These are phyloP conservation scores for Drosophila persimilis DNA, from an alignment of 1,140 invertebrate genomes.

Conservation along the genomic window DNA sequence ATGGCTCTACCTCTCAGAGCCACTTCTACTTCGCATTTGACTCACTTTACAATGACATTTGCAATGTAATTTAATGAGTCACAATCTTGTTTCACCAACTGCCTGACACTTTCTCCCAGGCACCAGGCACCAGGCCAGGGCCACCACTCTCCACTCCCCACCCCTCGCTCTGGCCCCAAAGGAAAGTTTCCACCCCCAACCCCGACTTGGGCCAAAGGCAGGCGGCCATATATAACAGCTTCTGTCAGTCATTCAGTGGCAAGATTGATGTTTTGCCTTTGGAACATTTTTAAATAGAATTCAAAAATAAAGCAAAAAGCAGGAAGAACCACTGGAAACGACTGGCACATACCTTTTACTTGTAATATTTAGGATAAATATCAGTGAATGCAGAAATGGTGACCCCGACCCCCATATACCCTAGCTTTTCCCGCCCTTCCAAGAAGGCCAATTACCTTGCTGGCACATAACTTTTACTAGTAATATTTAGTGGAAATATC, in stretches of 20 bases:
- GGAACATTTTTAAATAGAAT: slow-evolving; percentile 72
- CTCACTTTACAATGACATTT: slow-evolving; percentile 81
- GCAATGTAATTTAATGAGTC: slow-evolving; percentile 82
- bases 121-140: background rate
- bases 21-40: slow-evolving; percentile 50
- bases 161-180: background rate
- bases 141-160: slow-evolving; percentile 6
- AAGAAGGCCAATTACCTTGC: background rate
- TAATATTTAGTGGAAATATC: no score
- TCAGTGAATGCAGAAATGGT: no score
- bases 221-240: slow-evolving; percentile 50
- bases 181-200: background rate
- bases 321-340: slow-evolving; percentile 19
- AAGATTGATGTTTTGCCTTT: slow-evolving; percentile 72
- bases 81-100: slow-evolving; percentile 77
- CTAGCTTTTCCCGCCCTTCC: no score
- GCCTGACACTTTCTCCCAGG: slow-evolving; percentile 64
- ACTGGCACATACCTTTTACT: background rate
- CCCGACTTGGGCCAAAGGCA: slow-evolving; percentile 14
- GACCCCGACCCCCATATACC: no score
- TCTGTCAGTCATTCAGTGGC: slow-evolving; percentile 56
- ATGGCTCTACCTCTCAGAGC: slow-evolving; percentile 16
- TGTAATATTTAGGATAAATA: no score
- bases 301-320: slow-evolving; percentile 38
- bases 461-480: background rate